These are phyloP conservation scores for Pentamera pediparva DNA, from an alignment of 53 echinoderm and acorn worm genomes.

Conservation along the genomic window DNA sequence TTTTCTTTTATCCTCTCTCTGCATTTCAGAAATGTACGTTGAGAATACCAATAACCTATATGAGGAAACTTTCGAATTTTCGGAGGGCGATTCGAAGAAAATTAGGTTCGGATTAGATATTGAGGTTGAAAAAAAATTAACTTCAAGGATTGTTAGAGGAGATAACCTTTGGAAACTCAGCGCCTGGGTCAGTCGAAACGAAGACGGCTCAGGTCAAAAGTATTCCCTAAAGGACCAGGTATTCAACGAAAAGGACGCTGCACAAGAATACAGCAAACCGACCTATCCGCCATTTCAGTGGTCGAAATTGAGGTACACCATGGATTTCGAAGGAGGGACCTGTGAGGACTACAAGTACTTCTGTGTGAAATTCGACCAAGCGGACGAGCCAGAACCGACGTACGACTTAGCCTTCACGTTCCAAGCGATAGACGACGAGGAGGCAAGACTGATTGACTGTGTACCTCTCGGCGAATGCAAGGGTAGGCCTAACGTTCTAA, in stretches of 20 bases:
- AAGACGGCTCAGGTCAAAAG: constrained; percentile 16
- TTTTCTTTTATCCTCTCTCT: no score
- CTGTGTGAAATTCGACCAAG: constrained; percentile 10
- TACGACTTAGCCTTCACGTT: constrained; percentile 23
- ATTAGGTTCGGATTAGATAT: constrained; percentile 6
- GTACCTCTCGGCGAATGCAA: constrained; percentile 32
- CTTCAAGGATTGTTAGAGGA: constrained; percentile 12
- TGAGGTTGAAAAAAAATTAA: constrained; percentile 18
- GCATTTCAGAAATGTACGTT: constrained; percentile 32
- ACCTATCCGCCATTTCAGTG: constrained; percentile 14
- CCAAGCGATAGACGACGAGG: neutral
- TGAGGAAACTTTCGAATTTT: neutral
- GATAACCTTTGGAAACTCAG: constrained; percentile 28
- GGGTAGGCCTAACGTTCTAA: no score
- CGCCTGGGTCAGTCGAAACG: constrained; percentile 26
- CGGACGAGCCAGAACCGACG: neutral
- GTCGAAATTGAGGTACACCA: constrained; percentile 8
- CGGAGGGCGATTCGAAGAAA: constrained; percentile 4
- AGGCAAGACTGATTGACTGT: constrained; percentile 8
- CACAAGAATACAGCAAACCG: constrained; percentile 6
- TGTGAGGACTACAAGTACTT: constrained; percentile 10
- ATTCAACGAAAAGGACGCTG: neutral
- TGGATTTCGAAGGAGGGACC: neutral
- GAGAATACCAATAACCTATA: neutral
- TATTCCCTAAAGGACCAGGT: constrained; percentile 14